Evolutionary conservation across 2,888 invertebrate genomes (phyloP), one percentile per base, ranked within the genome.

Genomic region (Phania funesta): DNA sequence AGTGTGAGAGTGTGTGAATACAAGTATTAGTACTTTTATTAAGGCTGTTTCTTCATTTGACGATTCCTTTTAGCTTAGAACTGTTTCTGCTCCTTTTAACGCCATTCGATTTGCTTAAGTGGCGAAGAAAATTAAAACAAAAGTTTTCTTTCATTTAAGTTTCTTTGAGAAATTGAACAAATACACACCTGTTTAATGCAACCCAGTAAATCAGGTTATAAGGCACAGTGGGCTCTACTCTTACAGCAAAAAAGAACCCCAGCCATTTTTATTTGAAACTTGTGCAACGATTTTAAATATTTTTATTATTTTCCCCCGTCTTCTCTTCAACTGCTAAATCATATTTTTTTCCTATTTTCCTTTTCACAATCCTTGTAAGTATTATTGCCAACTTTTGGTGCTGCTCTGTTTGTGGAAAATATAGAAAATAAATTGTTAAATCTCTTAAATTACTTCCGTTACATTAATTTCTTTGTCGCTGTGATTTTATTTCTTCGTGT

Each of bases 381-480:
- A 38, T n/a, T n/a, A 32, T 58, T 48, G 16, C 26, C 50, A 76
- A 67, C 41, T 32, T 48, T 60, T 67, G 22, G 58, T 41, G 24
- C n/a, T 32, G 8, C 3, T 20, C 38, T 2, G 7, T 60, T 38
- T 16, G 38, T 35, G 20, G 24, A 46, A 68, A 62, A 41, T 64
- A 26, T 78, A 32, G 50, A 64, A 74, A 75, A 74, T 74, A 82
- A 75, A 78, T 74, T 70, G 70, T 78, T 82, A 82, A 82, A 78
- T 78, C 78, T 71, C 44, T 58, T 70, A 78, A 82, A 82, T 82
- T 82, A 75, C 65, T 82, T 82, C 82, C 82, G 82, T 82, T 78
- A 78, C 78, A 82, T 82, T 82, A 78, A 82, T 70, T 82, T 77
- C 70, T 82, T 82, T 82, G 70, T 75, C 65, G 48, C 24, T 52